Conservation (phyloP, 2,113 vertebrate species). For the Aix galericulata region DNA sequence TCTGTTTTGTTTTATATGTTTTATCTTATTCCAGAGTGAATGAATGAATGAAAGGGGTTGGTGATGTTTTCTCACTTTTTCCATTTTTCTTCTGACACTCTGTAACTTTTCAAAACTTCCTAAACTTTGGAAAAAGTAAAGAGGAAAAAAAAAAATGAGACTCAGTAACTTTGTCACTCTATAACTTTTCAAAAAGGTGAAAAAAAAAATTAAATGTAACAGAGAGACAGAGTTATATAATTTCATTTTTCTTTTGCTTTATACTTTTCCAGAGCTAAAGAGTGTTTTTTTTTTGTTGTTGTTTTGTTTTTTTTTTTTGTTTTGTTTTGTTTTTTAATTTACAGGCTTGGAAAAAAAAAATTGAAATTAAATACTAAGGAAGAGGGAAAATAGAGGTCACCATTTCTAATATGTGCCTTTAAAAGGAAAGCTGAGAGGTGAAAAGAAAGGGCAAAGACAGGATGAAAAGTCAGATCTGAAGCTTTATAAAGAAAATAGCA, state of each 20-base stretch:
- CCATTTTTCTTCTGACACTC: not conserved
- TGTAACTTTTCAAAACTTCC: not conserved
- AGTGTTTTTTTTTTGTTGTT: no score
- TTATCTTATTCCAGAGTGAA: not conserved
- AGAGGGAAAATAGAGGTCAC: not conserved
- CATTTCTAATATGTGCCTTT: not conserved
- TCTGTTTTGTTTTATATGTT: not conserved
- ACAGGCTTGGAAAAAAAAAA: not conserved
- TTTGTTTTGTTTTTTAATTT: not conserved
- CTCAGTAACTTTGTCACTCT: not conserved
- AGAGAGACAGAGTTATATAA: not conserved
- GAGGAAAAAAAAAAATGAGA: not conserved
- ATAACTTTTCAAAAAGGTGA: not conserved
- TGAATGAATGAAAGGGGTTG: rapidly evolving
- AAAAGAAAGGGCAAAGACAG: not conserved
- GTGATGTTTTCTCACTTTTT: not conserved
- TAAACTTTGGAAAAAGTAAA: not conserved
- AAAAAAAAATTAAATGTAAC: not conserved
- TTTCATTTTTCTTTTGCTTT: not conserved
- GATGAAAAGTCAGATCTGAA: not conserved
- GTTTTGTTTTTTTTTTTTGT: not conserved
- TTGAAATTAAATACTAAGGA: not conserved
- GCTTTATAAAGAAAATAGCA: not conserved
- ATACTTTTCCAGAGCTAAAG: not conserved
- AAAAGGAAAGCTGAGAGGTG: not conserved